Conservation (phyloP, 2,888 invertebrate species). For the Imbricaverruca yamaguchii region DNA sequence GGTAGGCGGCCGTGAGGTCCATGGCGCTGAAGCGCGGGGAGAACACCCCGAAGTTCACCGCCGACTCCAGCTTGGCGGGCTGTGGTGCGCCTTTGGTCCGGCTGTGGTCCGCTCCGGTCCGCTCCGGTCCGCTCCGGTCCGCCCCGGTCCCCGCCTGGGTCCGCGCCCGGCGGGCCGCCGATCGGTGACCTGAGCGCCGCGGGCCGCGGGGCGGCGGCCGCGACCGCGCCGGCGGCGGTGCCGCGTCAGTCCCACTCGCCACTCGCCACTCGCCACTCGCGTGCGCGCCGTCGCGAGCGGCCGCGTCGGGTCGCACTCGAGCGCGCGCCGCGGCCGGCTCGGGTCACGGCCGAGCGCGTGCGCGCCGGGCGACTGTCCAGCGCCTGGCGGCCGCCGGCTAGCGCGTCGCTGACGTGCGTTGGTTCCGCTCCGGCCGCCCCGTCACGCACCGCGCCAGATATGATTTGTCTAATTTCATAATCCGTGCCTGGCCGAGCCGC, state of each 20-base stretch:
- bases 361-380: constrained; percentile 21
- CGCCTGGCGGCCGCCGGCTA: constrained; percentile 16
- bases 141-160: constrained; percentile 22
- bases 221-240: too few species aligned
- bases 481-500: constrained; percentile 31
- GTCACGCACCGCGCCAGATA: constrained; percentile 26
- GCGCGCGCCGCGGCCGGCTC: constrained; percentile 19
- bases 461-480: constrained; percentile 29
- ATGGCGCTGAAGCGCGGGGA: constrained; percentile 51
- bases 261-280: not conserved
- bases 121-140: constrained; percentile 11
- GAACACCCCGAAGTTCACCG: constrained; percentile 31
- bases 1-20: constrained; percentile 87
- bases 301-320: constrained; percentile 6
- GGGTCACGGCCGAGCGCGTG: not conserved
- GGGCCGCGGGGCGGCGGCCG: not conserved
- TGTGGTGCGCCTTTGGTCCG: not conserved
- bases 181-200: too few species aligned
- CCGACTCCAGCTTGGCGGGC: constrained; percentile 21
- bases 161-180: not conserved
- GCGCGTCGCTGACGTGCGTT: constrained; percentile 23
- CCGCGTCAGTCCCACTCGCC: too few species aligned
- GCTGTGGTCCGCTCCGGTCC: too few species aligned
- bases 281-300: not conserved
- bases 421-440: constrained; percentile 26